Evolutionary conservation across 2,888 invertebrate species (phyloP).

Genomic region (Quadroppia sp.): DNA sequence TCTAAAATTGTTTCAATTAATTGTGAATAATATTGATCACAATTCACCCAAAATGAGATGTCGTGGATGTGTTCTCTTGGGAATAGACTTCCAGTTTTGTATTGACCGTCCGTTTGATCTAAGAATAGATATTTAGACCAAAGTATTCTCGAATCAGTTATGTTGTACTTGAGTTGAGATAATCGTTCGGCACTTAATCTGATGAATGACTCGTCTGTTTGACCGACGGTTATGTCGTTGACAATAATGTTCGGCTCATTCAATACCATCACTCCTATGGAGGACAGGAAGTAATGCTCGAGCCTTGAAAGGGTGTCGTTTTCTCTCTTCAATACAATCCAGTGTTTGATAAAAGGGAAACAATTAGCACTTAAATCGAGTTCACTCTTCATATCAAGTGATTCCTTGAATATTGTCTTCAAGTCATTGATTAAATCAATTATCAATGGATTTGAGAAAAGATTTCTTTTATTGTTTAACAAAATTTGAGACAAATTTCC

Average conservation of each 20-base stretch:
- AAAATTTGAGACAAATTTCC: background rate
- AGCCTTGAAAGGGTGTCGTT: background rate
- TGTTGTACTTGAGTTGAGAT: constrained; percentile 16
- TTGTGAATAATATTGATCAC: background rate
- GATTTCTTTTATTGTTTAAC: constrained; percentile 4
- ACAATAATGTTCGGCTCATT: background rate
- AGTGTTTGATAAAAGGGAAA: constrained; percentile 25
- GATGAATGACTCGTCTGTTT: background rate
- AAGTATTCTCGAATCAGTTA: constrained; percentile 36
- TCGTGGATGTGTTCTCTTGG: constrained; percentile 11
- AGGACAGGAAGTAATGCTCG: background rate
- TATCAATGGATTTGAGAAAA: constrained; percentile 1
- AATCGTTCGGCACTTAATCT: constrained; percentile 23
- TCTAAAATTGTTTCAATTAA: constrained; percentile 22
- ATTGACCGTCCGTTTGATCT: background rate
- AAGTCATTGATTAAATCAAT: constrained; percentile 17
- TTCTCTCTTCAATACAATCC: background rate
- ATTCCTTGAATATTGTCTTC: background rate
- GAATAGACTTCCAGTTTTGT: constrained; percentile 25
- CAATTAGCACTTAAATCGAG: constrained; percentile 6
- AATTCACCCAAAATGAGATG: constrained; percentile 26
- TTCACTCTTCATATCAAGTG: background rate
- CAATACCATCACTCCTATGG: background rate
- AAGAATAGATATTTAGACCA: constrained; percentile 38
- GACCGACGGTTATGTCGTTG: background rate